Base-by-base conservation (phyloP, 1,140 invertebrate genomes). In the Drosophila pectinifera region DNA sequence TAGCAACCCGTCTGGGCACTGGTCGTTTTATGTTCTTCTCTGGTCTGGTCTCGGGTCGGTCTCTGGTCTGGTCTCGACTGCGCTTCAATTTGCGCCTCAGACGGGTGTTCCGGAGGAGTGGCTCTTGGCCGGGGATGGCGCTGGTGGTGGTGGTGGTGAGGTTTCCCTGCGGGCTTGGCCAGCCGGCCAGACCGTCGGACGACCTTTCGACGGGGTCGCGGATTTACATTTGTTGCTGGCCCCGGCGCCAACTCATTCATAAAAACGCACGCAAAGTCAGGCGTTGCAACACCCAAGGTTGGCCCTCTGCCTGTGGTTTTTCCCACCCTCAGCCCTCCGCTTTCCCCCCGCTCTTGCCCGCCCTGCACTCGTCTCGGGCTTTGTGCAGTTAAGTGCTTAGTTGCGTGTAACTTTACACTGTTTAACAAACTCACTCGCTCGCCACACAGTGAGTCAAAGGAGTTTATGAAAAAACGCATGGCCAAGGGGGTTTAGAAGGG, bases 301-400 rank as follows among this genome's bases (percentile, higher is more conserved):
- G 83, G 73, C 74, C 62, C 78, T 36, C 49, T 51, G 82, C 49
- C 80, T 79, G 36, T 61, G 77, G 69, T 64, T 82, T 76, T 57
- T 38, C 59, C 59, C 41, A n/a, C 22, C 48, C 41, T 6, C 43
- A 8, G 5, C 45, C 4, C 18, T 4, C 6, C 22, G 11, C 22
- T 6, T 18, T 16, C 28, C 8, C 34, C 26, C 11, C 10, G 6
- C 46, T 31, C 46, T 26, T 26, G 26, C 24, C 31, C 28, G 13
- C 22, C 34, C 24, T 57, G 20, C 57, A 36, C 31, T 10, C 41
- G 16, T 31, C 46, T 49, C n/a, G 46, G 61, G 82, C 74, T 82
- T 88, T 88, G 73, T 86, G 83, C 83, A 88, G 83, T 86, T 86
- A 86, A 88, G 83, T 88, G 83, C 83, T 86, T 86, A 88, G 83